Percentiles rank a stretch among this genome's conserved stretches.
These are phyloP conservation scores for Noctua comes DNA, from an alignment of 2,888 invertebrate genomes.

Conservation along the genomic window DNA sequence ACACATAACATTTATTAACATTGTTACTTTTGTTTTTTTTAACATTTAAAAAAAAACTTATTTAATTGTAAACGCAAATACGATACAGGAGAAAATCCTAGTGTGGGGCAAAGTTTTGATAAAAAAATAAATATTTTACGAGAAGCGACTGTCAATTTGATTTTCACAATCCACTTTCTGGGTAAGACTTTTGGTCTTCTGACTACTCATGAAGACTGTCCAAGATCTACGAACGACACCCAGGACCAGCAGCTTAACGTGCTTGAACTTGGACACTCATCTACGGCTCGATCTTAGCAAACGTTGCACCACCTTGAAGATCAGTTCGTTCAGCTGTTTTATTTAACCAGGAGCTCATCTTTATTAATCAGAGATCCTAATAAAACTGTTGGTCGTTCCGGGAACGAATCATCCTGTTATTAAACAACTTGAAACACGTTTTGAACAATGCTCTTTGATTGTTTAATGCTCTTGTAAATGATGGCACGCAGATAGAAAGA, in stretches of 20 bases:
- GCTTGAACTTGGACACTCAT: neutral
- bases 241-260: neutral
- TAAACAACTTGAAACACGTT: neutral
- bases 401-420: conserved; percentile 23
- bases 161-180: no score
- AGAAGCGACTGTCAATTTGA: neutral
- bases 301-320: neutral
- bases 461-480: conserved; percentile 12
- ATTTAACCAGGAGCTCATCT: neutral
- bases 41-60: no score
- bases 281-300: neutral
- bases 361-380: neutral
- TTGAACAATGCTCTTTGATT: conserved; percentile 8
- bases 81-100: no score
- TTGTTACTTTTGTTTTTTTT: no score
- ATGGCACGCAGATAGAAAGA: neutral
- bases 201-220: neutral
- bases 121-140: no score
- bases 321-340: neutral
- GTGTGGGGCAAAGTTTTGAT: no score
- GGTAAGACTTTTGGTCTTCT: neutral
- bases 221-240: neutral
- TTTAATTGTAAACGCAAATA: no score
- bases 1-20: no score
- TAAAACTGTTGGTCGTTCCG: neutral